A percentile compares a stretch with the other conserved stretches of the same genome.
phyloP scores from a whole-genome alignment of 2,113 vertebrate species.

The Plecotus auritus region DNA sequence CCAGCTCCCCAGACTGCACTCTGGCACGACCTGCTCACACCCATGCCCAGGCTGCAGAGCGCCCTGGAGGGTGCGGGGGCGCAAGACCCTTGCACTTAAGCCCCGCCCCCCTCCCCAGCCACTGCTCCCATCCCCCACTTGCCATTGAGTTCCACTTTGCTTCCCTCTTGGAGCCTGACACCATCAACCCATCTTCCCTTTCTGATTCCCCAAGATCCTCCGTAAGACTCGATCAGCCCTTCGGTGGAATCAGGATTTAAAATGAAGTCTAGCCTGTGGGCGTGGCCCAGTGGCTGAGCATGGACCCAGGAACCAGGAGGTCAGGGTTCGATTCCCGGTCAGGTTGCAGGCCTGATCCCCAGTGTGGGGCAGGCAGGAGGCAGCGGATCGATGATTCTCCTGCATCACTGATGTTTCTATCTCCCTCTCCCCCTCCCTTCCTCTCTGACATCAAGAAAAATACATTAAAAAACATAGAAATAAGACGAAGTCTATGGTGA shows the following conservation, averaged over 20 bases:
- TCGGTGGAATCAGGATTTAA: neutral
- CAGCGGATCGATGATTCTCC: too few species aligned
- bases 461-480: too few species aligned
- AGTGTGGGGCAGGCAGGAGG: too few species aligned
- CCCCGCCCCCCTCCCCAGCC: neutral
- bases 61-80: neutral
- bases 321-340: too few species aligned
- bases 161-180: neutral
- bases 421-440: too few species aligned
- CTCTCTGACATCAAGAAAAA: too few species aligned
- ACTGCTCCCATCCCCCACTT: rapidly evolving
- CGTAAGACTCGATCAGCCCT: neutral
- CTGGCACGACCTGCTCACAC: neutral
- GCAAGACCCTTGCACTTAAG: neutral
- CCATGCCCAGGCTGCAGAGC: neutral
- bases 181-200: neutral
- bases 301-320: too few species aligned
- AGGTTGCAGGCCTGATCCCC: too few species aligned
- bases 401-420: too few species aligned
- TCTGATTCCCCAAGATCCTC: neutral
- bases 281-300: too few species aligned
- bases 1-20: neutral
- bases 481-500: too few species aligned
- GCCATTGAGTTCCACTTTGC: neutral
- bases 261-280: neutral